Evolutionary conservation across 1,140 invertebrate genomes (phyloP).

Genomic region (Zelostemma sp.): DNA sequence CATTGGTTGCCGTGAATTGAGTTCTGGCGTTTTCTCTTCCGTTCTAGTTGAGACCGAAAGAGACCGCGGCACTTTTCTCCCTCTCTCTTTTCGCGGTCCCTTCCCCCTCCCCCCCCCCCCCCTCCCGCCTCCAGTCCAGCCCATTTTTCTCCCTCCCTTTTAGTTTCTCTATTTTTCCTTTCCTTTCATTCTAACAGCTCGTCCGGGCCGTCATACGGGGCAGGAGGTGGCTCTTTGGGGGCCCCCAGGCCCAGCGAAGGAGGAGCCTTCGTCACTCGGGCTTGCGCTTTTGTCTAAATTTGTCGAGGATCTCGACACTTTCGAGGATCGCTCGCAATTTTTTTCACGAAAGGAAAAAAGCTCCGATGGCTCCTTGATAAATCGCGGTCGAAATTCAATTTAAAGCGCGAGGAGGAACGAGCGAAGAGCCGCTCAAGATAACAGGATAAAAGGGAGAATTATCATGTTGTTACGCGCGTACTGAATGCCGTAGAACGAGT

Average conservation of each 20-base stretch:
- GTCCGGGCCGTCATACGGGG: not conserved
- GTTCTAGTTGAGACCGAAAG: too few species aligned
- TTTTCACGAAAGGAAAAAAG: too few species aligned
- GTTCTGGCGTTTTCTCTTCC: too few species aligned
- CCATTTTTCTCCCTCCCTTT: conserved; percentile 25
- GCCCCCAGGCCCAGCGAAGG: not conserved
- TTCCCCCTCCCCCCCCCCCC: conserved; percentile 19
- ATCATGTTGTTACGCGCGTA: not conserved
- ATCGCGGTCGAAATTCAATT: too few species aligned
- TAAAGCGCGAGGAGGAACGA: too few species aligned
- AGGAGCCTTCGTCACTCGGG: not conserved
- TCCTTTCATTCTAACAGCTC: not conserved
- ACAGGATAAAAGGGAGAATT: not conserved
- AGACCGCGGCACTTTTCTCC: not conserved
- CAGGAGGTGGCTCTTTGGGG: not conserved
- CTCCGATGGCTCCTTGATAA: too few species aligned
- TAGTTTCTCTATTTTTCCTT: conserved; percentile 8
- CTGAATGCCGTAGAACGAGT: conserved; percentile 35
- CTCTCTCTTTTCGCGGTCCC: not conserved
- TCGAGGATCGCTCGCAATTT: not conserved
- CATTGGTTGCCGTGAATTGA: too few species aligned
- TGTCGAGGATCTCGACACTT: not conserved
- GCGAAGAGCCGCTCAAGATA: not conserved
- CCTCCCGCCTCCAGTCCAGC: conserved; percentile 26
- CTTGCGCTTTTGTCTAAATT: not conserved